phyloP scores from a whole-genome alignment of 2,888 invertebrate genomes.

The Invenusta paracnida region DNA sequence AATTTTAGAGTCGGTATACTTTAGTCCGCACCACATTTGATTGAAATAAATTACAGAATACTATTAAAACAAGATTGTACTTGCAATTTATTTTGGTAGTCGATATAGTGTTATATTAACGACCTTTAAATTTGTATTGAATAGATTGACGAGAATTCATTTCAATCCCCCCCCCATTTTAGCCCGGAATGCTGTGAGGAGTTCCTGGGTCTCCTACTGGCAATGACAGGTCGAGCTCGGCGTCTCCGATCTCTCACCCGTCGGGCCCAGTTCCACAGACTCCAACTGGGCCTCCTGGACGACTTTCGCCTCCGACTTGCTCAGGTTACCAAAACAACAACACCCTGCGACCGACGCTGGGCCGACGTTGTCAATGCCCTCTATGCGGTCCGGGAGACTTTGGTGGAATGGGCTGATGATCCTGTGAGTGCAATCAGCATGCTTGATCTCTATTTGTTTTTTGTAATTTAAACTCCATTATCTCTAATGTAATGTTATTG shows the following conservation, averaged over 20 bases:
- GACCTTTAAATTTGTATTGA: too few relatives aligned
- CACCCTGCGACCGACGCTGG: constrained; percentile 65
- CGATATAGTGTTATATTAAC: too few relatives aligned
- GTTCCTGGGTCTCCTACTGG: constrained; percentile 76
- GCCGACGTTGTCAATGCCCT: constrained; percentile 72
- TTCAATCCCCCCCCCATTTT: too few relatives aligned
- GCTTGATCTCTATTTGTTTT: too few relatives aligned
- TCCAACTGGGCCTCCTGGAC: constrained; percentile 82
- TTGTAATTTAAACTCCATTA: too few relatives aligned
- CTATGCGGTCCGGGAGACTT: constrained; percentile 65
- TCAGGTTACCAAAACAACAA: constrained; percentile 70
- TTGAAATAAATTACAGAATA: too few relatives aligned
- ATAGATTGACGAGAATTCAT: too few relatives aligned
- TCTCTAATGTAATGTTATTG: too few relatives aligned
- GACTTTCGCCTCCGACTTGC: constrained; percentile 80
- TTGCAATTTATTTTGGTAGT: too few relatives aligned
- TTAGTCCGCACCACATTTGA: too few relatives aligned
- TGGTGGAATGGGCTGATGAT: constrained; percentile 27
- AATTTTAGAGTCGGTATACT: too few relatives aligned
- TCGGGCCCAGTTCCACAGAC: constrained; percentile 71
- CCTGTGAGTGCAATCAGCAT: background rate
- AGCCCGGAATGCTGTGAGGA: constrained; percentile 81
- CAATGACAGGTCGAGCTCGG: constrained; percentile 68
- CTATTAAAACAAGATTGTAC: too few relatives aligned
- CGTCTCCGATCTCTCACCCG: constrained; percentile 1